phyloP scores from a whole-genome alignment of 2,888 invertebrate species.

The Dinocampus coccinellae region DNA sequence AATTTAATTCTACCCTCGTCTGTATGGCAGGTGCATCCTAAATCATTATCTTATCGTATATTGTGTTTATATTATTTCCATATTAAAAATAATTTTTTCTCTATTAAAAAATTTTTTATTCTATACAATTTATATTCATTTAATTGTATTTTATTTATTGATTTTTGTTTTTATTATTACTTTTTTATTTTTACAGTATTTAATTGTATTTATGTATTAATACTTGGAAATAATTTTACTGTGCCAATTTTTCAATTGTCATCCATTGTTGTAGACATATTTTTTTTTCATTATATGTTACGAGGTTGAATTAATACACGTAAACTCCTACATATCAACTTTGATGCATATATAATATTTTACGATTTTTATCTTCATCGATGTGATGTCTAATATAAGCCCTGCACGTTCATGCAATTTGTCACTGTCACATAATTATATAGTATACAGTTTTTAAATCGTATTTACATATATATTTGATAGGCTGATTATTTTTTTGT shows the following conservation, averaged over 20 bases:
- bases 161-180: no score
- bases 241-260: background rate
- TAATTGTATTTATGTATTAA: no score
- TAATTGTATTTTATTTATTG: background rate
- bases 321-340: slow-evolving; percentile 7
- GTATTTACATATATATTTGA: no score
- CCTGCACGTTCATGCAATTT: background rate
- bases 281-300: background rate
- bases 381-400: slow-evolving; percentile 23
- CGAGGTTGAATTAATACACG: slow-evolving; percentile 11
- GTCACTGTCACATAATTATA: no score
- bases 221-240: no score
- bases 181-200: background rate
- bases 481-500: no score
- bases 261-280: slow-evolving; percentile 4
- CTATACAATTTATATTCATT: no score
- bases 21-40: slow-evolving; percentile 61
- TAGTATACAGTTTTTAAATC: no score
- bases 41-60: slow-evolving; percentile 45
- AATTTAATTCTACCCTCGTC: slow-evolving; percentile 55
- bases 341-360: slow-evolving; percentile 4
- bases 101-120: no score
- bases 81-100: no score
- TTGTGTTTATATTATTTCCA: background rate
- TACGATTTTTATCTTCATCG: slow-evolving; percentile 3